Evolutionary conservation across 2,113 vertebrate species (phyloP), one percentile per base, ranked within the genome.

Genomic region (Stercorarius parasiticus): DNA sequence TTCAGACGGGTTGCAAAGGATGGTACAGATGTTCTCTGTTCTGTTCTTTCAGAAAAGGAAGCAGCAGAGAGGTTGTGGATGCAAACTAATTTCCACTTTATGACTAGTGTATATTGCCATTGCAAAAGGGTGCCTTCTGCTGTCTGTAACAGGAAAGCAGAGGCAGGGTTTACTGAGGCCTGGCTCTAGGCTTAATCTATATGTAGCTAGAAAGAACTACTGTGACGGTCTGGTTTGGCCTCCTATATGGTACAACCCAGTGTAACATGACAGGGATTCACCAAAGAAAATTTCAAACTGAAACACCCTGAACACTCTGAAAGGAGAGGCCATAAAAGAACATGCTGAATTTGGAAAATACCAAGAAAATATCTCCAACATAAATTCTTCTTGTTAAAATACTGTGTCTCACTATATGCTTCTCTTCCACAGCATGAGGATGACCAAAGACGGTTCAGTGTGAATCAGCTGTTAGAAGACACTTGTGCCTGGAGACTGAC

Each of bases 401-500:
- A 29, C 36, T n/a, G 0, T 80, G 36, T 95, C 91, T 95, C 83
- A 74, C 62, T 90, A 5, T 82, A 27, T 25, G 29, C 47, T 86
- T 93, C 59, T 91, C 66, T 86, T 52, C 88, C 86, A 90, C 94
- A 98, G 98, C 22, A 36, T 53, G 97, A 56, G 43, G 98, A 98
- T 96, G 98, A 98, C 94, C 95, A 92, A 58, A 84, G 86, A 40
- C 81, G 16, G 40, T 97, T 98, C 86, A 29, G 76, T 92, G 91
- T 98, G 47, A 93, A 95, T 25, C 90, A 98, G 18, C 94, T 98
- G 49, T 90, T 98, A 23, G 82, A 95, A 92, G 88, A 86, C 32
- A 72, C 65, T 50, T 96, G 87, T 77, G 91, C 97, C 92, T 98
- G 97, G 97, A 96, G 97, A 66, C 65, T 98, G 71, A 96, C 94